Evolutionary conservation across 2,113 vertebrate species (phyloP).

Genomic region (Plestiodon gilberti): DNA sequence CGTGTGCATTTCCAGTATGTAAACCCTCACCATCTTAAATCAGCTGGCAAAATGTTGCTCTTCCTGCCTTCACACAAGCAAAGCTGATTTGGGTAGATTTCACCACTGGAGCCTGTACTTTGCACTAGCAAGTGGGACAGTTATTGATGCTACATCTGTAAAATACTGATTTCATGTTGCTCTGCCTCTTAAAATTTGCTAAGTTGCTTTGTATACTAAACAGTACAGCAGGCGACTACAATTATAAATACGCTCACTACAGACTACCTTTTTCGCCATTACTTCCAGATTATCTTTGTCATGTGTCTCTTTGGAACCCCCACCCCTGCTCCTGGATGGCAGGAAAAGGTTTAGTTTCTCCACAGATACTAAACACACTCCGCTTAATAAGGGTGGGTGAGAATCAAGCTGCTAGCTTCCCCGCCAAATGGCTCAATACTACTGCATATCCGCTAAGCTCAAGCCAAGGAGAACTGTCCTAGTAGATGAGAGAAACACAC

Average conservation of each 20-base stretch:
- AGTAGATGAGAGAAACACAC: background rate
- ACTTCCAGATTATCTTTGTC: background rate
- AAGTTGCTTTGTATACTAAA: background rate
- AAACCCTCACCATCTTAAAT: background rate
- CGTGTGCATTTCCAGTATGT: background rate
- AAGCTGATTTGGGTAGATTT: background rate
- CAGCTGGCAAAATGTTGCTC: background rate
- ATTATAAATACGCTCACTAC: background rate
- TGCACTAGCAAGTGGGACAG: too few relatives aligned
- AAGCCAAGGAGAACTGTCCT: background rate
- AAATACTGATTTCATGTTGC: background rate
- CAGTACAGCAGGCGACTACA: background rate
- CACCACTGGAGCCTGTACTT: too few relatives aligned
- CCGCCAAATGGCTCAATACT: background rate
- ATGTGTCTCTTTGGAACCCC: too few relatives aligned
- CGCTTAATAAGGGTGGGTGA: background rate
- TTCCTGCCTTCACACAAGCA: background rate
- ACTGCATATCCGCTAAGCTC: background rate
- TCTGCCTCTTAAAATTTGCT: background rate
- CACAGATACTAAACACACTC: background rate
- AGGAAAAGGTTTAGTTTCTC: background rate
- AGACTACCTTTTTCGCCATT: background rate
- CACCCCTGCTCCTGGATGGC: too few relatives aligned
- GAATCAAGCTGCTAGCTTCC: background rate
- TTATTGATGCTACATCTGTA: background rate